These are phyloP conservation scores for Bimastos eiseni DNA, from an alignment of 2,888 invertebrate genomes.

Conservation along the genomic window DNA sequence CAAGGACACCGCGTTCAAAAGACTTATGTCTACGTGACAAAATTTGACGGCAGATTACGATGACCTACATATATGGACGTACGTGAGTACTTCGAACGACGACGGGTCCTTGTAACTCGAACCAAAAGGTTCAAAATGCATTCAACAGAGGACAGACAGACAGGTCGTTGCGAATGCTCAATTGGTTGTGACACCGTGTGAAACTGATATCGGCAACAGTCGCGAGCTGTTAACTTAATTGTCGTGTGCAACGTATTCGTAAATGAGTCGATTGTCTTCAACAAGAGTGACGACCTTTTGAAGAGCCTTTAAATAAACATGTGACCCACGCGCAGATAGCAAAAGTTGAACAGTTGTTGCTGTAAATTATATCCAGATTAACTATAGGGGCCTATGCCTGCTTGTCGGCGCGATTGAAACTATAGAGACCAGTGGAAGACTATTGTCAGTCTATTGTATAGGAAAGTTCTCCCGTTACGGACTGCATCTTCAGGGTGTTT, in stretches of 20 bases:
- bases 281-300: neutral
- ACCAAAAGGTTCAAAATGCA: neutral
- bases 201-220: neutral
- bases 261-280: neutral
- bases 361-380: neutral
- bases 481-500: neutral
- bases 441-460: neutral
- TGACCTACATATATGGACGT: no score
- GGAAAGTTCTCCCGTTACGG: no score
- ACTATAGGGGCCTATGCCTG: neutral
- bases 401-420: neutral
- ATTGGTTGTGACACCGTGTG: neutral
- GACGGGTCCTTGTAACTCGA: neutral
- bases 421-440: neutral
- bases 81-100: neutral
- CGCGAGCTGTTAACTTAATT: neutral
- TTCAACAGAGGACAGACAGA: neutral
- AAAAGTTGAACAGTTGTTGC: no score
- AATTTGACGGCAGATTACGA: neutral
- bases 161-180: neutral
- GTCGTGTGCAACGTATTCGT: neutral
- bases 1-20: no score
- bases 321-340: neutral
- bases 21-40: neutral
- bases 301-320: neutral